Evolutionary conservation across 2,797 vertebrate genomes (phyloP).

Genomic region (Eulemur coronatus): DNA sequence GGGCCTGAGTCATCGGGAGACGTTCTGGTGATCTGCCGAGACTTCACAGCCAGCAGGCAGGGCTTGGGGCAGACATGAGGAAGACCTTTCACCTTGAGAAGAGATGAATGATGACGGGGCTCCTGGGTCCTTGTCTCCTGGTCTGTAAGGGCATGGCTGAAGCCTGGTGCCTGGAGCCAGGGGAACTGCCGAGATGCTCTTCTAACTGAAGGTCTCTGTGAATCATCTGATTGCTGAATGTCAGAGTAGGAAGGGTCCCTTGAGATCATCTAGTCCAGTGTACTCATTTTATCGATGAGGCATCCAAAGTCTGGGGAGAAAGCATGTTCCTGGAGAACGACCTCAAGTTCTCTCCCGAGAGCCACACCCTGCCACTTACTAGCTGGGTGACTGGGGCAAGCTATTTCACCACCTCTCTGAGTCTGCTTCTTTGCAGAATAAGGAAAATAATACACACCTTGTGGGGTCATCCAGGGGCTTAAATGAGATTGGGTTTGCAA

Average conservation of each 20-base stretch:
- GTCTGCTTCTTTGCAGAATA: background rate
- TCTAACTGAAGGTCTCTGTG: constrained; percentile 27
- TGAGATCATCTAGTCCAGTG: background rate
- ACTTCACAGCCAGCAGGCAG: background rate
- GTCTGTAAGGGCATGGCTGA: background rate
- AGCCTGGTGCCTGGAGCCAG: background rate
- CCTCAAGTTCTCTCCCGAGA: background rate
- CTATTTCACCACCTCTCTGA: background rate
- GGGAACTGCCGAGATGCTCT: constrained; percentile 5
- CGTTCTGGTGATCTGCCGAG: background rate
- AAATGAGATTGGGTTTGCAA: background rate
- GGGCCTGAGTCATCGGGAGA: background rate
- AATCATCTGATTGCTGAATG: constrained; percentile 21
- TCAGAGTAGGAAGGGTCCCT: constrained; percentile 46
- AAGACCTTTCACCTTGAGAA: background rate
- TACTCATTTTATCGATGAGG: constrained; percentile 23
- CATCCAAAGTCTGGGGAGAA: constrained; percentile 23
- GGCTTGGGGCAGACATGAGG: background rate
- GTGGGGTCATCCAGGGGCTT: background rate
- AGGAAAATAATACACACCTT: background rate
- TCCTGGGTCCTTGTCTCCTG: background rate
- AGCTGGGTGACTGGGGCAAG: background rate
- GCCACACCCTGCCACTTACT: background rate
- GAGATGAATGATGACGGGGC: background rate
- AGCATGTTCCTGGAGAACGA: constrained; percentile 13